Conservation (phyloP, 2,113 vertebrate genomes). For the Albula goreensis region DNA sequence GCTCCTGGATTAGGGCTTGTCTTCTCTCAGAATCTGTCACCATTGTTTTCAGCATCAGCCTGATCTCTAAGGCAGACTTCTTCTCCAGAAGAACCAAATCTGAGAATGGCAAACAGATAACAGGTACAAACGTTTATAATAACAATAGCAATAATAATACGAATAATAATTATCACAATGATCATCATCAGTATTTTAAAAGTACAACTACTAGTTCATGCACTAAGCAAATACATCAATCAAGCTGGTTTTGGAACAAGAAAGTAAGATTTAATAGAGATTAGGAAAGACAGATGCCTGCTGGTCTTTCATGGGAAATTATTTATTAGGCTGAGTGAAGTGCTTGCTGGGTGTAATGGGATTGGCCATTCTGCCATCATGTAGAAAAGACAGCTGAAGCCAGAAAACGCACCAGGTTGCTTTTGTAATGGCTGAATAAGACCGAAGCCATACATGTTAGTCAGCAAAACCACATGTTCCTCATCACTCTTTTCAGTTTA, state of each 20-base stretch:
- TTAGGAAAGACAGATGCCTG: background rate
- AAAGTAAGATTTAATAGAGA: background rate
- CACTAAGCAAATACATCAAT: background rate
- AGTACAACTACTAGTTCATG: background rate
- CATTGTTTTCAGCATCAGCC: constrained; percentile 72
- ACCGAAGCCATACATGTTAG: background rate
- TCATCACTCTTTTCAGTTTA: background rate
- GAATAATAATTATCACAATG: background rate
- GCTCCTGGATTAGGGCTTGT: constrained; percentile 78
- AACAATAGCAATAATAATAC: background rate
- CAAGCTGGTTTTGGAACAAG: background rate
- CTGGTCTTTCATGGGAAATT: background rate
- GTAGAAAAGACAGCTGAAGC: background rate
- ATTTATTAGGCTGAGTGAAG: background rate
- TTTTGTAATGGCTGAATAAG: background rate
- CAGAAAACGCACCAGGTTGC: no score
- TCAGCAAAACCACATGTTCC: background rate
- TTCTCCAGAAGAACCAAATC: constrained; percentile 78
- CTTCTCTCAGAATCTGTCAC: constrained; percentile 77
- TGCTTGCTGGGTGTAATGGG: background rate
- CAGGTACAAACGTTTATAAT: background rate
- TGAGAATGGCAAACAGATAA: constrained; percentile 39
- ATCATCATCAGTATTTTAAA: background rate
- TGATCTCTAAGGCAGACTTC: constrained; percentile 71
- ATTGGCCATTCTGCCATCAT: background rate